Base-by-base conservation (phyloP, 2,888 invertebrate genomes). In the Julus scandinavius region DNA sequence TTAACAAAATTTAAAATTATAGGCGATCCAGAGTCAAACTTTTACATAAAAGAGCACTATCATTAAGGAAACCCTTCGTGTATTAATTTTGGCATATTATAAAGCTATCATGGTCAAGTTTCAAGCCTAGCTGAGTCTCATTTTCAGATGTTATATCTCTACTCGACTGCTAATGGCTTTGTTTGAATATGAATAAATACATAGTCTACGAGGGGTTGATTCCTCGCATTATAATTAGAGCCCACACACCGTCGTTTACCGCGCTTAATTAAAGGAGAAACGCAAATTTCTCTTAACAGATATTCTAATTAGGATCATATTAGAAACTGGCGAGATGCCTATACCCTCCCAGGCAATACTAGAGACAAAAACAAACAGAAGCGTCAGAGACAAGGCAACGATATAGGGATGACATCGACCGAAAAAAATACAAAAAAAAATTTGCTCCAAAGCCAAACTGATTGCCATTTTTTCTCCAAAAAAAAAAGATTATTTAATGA, bases 261-360 rank as follows among this genome's bases (percentile, higher is more conserved):
- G 54, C 6, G 63, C 63, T 63, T 63, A 63, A 63, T 63, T 63
- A 63, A 63, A 63, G 63, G n/a, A n/a, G 63, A 63, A 63, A 63
- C 20, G 63, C n/a, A 63, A 63, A 17, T 63, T 63, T 20, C 63
- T 20, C 63, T 20, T 63, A 63, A 63, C 63, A 63, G 63, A 63
- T 63, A 63, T 63, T 63, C 63, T 63, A 63, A 63, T 63, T 63
- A 63, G 63, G 63, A 7, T 20, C 20, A 7, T 63, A 63, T 20
- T 63, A 63, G 63, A 63, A n/a, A 9, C 63, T 63, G 63, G 63
- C 63, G n/a, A 63, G 63, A 20, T 63, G 63, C 63, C 63, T 20
- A 63, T 20, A 5, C 9, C 63, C 63, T 63, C 63, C 63, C 63
- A n/a, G 63, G 63, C 63, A 63, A 63, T 63, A 13, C 17, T 58